Conservation (phyloP, 2,888 invertebrate genomes). For the Scaptomyza parva region DNA sequence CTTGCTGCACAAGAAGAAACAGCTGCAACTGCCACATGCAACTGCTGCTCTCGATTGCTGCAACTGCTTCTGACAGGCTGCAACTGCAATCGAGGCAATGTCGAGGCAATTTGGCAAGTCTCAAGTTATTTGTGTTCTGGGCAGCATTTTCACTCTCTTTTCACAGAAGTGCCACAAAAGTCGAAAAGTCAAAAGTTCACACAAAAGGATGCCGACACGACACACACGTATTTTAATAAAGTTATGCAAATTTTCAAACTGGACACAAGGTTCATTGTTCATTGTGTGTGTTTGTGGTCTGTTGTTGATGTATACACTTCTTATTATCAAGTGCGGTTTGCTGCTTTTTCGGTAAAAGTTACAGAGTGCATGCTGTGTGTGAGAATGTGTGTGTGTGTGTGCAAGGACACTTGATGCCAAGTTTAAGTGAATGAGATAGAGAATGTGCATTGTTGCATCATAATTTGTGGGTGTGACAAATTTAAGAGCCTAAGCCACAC, state of each 20-base stretch:
- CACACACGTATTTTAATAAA: conserved; percentile 56
- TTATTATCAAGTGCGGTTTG: not conserved
- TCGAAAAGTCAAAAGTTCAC: conserved; percentile 10
- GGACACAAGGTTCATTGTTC: not conserved
- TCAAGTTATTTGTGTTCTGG: conserved; percentile 44
- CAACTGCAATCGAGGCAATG: conserved; percentile 1
- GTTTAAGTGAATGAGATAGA: conserved; percentile 2
- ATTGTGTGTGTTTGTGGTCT: not conserved
- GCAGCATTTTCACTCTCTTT: conserved; percentile 46
- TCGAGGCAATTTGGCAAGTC: conserved; percentile 19
- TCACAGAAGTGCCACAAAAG: conserved; percentile 29
- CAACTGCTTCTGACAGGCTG: conserved; percentile 42
- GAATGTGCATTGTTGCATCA: not conserved
- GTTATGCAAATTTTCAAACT: conserved; percentile 68
- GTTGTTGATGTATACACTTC: not conserved
- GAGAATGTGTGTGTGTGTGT: not conserved
- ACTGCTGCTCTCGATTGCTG: conserved; percentile 13
- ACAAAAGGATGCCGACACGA: conserved; percentile 25
- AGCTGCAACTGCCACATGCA: conserved; percentile 41
- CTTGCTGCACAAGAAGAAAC: too few relatives aligned
- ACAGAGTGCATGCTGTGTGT: not conserved
- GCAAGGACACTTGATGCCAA: conserved; percentile 21
- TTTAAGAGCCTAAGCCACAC: not conserved
- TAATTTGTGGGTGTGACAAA: conserved; percentile 1
- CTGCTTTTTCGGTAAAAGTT: not conserved